Evolutionary conservation across 2,113 vertebrate genomes (phyloP).

Genomic region (Callaeas wilsoni): DNA sequence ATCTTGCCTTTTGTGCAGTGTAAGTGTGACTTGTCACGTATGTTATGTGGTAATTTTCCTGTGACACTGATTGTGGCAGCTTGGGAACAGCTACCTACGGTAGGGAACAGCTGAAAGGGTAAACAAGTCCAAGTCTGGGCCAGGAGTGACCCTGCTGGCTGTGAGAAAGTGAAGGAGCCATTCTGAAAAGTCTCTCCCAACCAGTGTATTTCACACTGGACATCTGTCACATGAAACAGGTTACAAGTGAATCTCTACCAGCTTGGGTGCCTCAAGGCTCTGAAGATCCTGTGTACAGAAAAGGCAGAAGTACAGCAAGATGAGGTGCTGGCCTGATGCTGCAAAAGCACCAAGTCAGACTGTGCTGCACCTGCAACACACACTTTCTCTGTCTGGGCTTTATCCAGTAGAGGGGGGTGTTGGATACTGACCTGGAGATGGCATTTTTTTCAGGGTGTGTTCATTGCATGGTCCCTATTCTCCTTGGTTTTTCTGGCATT

Average conservation of each 20-base stretch:
- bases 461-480: not conserved
- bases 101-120: not conserved
- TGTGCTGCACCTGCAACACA: not conserved
- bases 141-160: not conserved
- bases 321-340: not conserved
- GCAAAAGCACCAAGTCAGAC: not conserved
- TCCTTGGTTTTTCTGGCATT: not conserved
- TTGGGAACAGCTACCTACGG: not conserved
- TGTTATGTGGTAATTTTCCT: slow-evolving; percentile 6
- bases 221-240: not conserved
- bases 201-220: not conserved
- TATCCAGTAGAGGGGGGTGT: not conserved
- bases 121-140: not conserved
- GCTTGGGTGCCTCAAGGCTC: not conserved
- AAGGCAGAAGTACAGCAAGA: not conserved
- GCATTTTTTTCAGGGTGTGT: not conserved
- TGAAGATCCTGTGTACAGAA: not conserved
- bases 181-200: not conserved
- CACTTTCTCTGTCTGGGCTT: not conserved
- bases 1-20: slow-evolving; percentile 26
- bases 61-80: slow-evolving; percentile 18
- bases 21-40: slow-evolving; percentile 22
- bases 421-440: not conserved
- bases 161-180: not conserved
- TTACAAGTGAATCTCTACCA: not conserved